A percentile compares a stretch with the other conserved stretches of the same genome.
These are phyloP conservation scores for Phrynocephalus forsythii DNA, from an alignment of 2,797 vertebrate species.

Conservation along the genomic window DNA sequence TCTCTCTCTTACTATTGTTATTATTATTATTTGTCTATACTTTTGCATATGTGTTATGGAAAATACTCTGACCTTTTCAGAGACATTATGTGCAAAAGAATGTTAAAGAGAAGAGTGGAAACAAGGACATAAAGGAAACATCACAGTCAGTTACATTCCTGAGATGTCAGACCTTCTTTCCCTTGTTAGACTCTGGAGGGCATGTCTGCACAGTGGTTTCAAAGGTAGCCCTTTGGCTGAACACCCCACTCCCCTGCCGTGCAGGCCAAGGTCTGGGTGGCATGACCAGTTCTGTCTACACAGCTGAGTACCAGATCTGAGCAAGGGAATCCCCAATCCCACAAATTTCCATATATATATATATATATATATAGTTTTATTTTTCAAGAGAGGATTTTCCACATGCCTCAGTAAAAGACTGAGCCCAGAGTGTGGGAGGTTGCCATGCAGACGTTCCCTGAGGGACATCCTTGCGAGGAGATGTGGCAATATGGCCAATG, in stretches of 20 bases:
- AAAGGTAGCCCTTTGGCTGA: background rate
- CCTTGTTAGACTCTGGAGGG: slow-evolving; percentile 56
- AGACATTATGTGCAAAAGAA: slow-evolving; percentile 81
- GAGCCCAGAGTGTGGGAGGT: slow-evolving; percentile 16
- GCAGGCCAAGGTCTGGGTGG: slow-evolving; percentile 21
- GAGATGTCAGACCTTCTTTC: slow-evolving; percentile 72
- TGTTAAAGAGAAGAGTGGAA: slow-evolving; percentile 73
- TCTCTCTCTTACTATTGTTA: slow-evolving; percentile 61
- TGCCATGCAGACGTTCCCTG: slow-evolving; percentile 44
- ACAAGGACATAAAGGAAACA: slow-evolving; percentile 76
- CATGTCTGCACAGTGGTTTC: slow-evolving; percentile 34
- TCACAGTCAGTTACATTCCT: slow-evolving; percentile 77
- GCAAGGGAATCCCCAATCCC: slow-evolving; percentile 31
- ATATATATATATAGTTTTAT: background rate
- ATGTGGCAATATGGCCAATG: slow-evolving; percentile 64
- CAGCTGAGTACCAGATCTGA: slow-evolving; percentile 29
- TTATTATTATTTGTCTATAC: slow-evolving; percentile 72
- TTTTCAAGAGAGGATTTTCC: background rate
- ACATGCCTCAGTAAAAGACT: background rate
- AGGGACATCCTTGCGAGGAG: slow-evolving; percentile 60
- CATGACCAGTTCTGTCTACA: slow-evolving; percentile 31
- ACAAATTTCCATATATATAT: background rate
- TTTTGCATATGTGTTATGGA: slow-evolving; percentile 82
- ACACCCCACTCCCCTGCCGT: slow-evolving; percentile 4
- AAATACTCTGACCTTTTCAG: slow-evolving; percentile 79